Evolutionary conservation across 1,140 invertebrate species (phyloP), one percentile per base, ranked within the genome.

Genomic region (Hydropsyche tenuis): DNA sequence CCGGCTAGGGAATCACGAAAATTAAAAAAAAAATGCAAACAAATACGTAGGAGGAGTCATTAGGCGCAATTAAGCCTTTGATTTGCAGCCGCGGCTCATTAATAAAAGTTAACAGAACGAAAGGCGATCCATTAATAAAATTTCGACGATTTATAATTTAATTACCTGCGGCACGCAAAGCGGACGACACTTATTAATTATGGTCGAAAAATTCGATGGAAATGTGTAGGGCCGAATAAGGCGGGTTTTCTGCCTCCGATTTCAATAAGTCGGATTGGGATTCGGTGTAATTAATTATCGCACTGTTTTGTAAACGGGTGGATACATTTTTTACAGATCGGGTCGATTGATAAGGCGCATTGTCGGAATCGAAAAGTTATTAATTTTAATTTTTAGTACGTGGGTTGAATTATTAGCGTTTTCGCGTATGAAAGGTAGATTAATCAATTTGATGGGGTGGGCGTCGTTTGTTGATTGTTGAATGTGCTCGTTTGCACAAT

Each of bases 171-270:
- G 23, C 14, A 22, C 20, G 56, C 12, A 23, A 22, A 20, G 56
- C 20, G 18, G 56, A 60, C 22, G 56, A 60, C 56, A 60, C 56
- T 60, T 60, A 60, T 60, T 60, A 60, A 60, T 60, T 60, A 60
- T 3, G 12, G 4, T 11, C 51, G 51, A 9, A 37, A 37, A 37
- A 37, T 4, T 37, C 30, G 56, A 0, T n/a, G 51, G 20, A 53
- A 53, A 53, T 53, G 51, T 22, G 18, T 46, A 12, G 14, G 2
- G 14, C 18, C 22, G 1, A 20, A 20, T 20, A 53, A 20, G 51
- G 14, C 4, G 23, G 25, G 2, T 60, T 60, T 56, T 22, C 51
- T 16, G 4, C 16, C 4, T 16, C 12, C 45, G 22, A 56, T 18
- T 56, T 60, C 56, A 60, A 60, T 60, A 60, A 60, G 56, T 60